Conservation (phyloP, 2,113 vertebrate genomes). For the Corythoichthys haematopterus region DNA sequence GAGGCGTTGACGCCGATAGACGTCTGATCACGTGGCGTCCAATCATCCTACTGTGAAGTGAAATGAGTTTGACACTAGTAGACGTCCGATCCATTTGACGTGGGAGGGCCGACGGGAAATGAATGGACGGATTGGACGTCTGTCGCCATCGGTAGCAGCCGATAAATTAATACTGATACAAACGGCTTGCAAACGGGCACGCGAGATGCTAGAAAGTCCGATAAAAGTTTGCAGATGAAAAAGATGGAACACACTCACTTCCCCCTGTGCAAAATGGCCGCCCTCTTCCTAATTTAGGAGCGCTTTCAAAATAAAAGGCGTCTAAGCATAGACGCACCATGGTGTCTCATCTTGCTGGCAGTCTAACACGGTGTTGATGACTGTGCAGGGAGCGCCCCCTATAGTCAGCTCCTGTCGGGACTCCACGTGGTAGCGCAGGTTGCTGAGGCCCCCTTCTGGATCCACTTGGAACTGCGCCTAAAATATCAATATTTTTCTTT, state of each 20-base stretch:
- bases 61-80: too few species aligned
- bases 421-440: slow-evolving; percentile 82
- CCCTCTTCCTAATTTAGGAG: neutral
- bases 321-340: slow-evolving; percentile 82
- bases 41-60: neutral
- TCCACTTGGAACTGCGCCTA: slow-evolving; percentile 98
- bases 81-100: too few species aligned
- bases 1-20: neutral
- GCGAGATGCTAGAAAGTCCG: too few species aligned
- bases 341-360: slow-evolving; percentile 85
- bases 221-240: neutral
- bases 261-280: neutral
- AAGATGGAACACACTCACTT: neutral
- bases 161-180: too few species aligned
- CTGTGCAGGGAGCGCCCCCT: slow-evolving; percentile 83
- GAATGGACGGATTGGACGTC: too few species aligned
- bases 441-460: slow-evolving; percentile 85
- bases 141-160: too few species aligned
- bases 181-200: too few species aligned
- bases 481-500: neutral
- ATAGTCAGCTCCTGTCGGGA: slow-evolving; percentile 81
- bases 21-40: neutral
- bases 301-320: neutral
- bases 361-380: slow-evolving; percentile 82
- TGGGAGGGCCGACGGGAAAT: too few species aligned